These are phyloP conservation scores for Trichonephila inaurata DNA, from an alignment of 1,140 invertebrate species.

Conservation along the genomic window DNA sequence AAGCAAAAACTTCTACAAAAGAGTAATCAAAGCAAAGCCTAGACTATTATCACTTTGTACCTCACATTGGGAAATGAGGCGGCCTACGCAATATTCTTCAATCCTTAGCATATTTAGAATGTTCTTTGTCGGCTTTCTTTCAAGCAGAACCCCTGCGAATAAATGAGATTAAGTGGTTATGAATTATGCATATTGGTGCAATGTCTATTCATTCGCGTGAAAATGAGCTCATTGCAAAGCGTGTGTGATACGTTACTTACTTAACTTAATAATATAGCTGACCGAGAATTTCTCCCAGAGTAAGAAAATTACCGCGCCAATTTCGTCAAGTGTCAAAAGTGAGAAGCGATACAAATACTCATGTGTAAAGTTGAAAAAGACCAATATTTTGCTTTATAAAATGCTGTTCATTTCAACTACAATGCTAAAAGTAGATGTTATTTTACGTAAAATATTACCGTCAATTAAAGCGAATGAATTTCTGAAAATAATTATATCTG, in stretches of 20 bases:
- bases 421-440: no score
- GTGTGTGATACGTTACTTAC: slow-evolving; percentile 31
- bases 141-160: slow-evolving; percentile 46
- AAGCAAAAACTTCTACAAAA: slow-evolving; percentile 34
- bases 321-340: slow-evolving; percentile 37
- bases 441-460: no score
- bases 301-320: slow-evolving; percentile 54
- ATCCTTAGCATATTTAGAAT: slow-evolving; percentile 63
- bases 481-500: no score
- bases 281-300: neutral
- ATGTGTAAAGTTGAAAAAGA: neutral
- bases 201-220: slow-evolving; percentile 70
- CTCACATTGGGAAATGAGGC: neutral
- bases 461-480: no score
- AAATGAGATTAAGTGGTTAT: slow-evolving; percentile 75
- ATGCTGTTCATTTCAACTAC: neutral
- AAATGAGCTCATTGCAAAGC: slow-evolving; percentile 67
- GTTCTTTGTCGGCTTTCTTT: slow-evolving; percentile 73
- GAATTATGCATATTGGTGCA: slow-evolving; percentile 70
- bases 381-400: neutral
- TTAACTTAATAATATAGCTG: slow-evolving; percentile 57
- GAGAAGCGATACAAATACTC: neutral
- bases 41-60: slow-evolving; percentile 59
- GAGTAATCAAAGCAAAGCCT: slow-evolving; percentile 59
- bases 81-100: slow-evolving; percentile 28